Conservation (phyloP, 2,797 vertebrate genomes). For the Enteromius viviparus region DNA sequence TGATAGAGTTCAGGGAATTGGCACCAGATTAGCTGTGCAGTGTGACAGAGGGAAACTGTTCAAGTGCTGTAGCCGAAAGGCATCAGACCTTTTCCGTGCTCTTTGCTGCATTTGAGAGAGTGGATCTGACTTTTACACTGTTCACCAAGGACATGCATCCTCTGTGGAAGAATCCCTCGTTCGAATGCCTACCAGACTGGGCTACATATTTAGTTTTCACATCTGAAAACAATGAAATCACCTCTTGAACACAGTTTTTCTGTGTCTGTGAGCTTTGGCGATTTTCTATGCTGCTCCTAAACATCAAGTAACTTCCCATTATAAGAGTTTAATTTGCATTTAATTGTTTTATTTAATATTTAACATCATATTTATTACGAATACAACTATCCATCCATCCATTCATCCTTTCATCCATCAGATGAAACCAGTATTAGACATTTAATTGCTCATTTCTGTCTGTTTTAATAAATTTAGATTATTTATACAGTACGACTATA, state of each 20-base stretch:
- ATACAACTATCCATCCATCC: background rate
- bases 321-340: background rate
- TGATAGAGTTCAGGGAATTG: constrained; percentile 53
- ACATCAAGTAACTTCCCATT: background rate
- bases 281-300: background rate
- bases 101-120: background rate
- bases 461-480: background rate
- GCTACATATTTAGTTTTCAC: background rate
- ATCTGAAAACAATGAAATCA: background rate
- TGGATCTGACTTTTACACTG: constrained; percentile 3
- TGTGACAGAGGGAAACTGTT: constrained; percentile 43
- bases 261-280: background rate
- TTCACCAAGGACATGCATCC: background rate
- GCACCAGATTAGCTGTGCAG: constrained; percentile 51
- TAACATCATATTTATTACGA: background rate
- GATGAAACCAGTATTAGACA: background rate
- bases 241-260: background rate
- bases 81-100: constrained; percentile 17
- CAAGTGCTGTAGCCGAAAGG: background rate
- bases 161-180: background rate
- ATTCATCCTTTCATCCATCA: too few species aligned
- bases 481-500: too few species aligned
- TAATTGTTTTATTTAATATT: background rate
- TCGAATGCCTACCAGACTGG: background rate
- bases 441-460: background rate